phyloP scores from a whole-genome alignment of 1,140 invertebrate species.

The Tribolium castaneum region DNA sequence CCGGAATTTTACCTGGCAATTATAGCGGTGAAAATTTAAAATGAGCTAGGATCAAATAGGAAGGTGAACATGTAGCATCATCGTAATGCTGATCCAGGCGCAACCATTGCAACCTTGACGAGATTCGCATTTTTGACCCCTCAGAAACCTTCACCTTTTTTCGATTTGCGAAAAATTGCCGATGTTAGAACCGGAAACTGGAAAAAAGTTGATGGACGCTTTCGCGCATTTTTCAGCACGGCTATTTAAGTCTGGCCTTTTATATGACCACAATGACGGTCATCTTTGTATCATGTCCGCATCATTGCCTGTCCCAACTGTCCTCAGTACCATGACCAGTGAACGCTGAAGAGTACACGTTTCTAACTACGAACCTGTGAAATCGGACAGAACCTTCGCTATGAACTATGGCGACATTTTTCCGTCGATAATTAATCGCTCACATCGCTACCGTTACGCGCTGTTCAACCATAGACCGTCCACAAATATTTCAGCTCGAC shows the following conservation, averaged over 20 bases:
- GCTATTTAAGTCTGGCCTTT: neutral
- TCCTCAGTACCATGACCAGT: conserved; percentile 37
- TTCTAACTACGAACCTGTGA: conserved; percentile 24
- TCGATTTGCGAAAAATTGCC: conserved; percentile 11
- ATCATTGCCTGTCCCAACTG: conserved; percentile 34
- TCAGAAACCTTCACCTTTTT: conserved; percentile 25
- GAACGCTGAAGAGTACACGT: conserved; percentile 27
- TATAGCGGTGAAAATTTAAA: conserved; percentile 14
- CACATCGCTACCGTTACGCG: neutral
- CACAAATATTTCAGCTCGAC: no score
- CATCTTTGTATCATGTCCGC: conserved; percentile 37
- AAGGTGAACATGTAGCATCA: conserved; percentile 27
- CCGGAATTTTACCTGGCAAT: neutral
- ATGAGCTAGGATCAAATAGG: neutral
- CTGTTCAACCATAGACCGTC: no score
- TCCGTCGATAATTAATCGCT: neutral
- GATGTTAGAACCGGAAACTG: conserved; percentile 4
- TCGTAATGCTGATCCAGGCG: neutral
- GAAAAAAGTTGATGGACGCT: conserved; percentile 18
- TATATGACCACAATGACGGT: conserved; percentile 30
- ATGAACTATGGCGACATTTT: neutral
- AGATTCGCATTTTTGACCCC: conserved; percentile 42
- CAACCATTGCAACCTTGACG: conserved; percentile 37
- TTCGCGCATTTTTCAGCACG: conserved; percentile 23
- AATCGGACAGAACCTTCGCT: conserved; percentile 4